Evolutionary conservation across 2,888 invertebrate species (phyloP), one percentile per base, ranked within the genome.

Genomic region (Morpho helenor): DNA sequence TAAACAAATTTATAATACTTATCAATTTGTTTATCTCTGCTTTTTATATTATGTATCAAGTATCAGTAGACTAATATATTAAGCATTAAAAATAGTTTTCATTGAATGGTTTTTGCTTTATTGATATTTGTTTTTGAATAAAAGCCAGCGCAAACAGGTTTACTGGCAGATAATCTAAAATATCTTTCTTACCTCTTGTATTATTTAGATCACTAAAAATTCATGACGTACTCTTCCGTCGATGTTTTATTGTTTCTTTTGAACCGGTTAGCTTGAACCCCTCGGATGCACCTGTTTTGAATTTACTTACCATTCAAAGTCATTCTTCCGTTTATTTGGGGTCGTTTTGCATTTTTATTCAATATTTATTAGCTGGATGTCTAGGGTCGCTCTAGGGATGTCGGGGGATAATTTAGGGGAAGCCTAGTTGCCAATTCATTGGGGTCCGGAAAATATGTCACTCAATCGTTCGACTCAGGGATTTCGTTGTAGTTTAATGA

Each of bases 401-500:
- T 42, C 58, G 46, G 56, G 55, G 66, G 63, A 59, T 70, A 50
- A 66, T 69, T 68, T 68, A 69, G 71, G 69, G 72, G 71, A 67
- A 63, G 66, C 62, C 64, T 61, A 65, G 67, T 74, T 73, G 69
- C 71, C 62, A 65, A 73, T 74, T 68, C 74, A 65, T 73, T 71
- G 73, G 80, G 79, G 72, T 67, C 60, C 72, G 63, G 62, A 75
- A 77, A 82, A 77, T 80, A 79, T 80, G 81, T 76, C 73, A 31
- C 31, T 31, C 31, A 70, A 69, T 72, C 69, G 74, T 68, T 73
- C 73, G 66, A 68, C 59, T 63, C 61, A 67, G 57, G 64, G 69
- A 72, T 75, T 79, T 79, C 75, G 76, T 84, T 73, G 71, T 68
- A 73, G 77, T 79, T 80, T 85, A 88, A 88, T 84, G 87, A 87